Evolutionary conservation across 2,888 invertebrate species (phyloP).

Genomic region (Zonitis immaculata): DNA sequence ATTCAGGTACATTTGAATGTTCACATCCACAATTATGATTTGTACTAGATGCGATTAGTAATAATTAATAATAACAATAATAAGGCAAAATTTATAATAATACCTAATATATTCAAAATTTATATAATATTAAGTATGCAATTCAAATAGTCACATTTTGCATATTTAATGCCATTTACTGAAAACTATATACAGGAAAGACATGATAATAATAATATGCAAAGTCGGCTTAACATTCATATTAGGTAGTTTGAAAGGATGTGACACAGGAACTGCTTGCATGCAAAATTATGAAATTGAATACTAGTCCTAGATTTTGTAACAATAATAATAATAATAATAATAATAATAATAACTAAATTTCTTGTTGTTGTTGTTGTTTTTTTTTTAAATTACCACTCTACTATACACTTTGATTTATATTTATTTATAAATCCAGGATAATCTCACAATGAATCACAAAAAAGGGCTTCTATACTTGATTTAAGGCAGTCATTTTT

Average conservation of each 20-base stretch:
- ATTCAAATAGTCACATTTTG: conserved; percentile 15
- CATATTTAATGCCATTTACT: conserved; percentile 17
- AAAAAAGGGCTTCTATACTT: too few relatives aligned
- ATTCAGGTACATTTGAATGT: conserved; percentile 26
- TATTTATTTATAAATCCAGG: too few relatives aligned
- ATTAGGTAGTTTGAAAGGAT: conserved; percentile 34
- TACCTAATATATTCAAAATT: too few relatives aligned
- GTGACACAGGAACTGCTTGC: conserved; percentile 34
- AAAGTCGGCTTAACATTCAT: conserved; percentile 37
- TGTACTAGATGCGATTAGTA: conserved; percentile 16
- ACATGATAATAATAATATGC: conserved; percentile 33
- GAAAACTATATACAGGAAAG: conserved; percentile 33
- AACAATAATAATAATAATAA: too few relatives aligned
- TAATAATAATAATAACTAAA: too few relatives aligned
- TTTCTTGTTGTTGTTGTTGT: too few relatives aligned
- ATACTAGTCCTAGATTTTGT: conserved; percentile 5
- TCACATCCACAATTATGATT: conserved; percentile 17
- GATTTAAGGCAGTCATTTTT: too few relatives aligned
- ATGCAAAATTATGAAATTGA: conserved; percentile 34
- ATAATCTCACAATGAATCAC: too few relatives aligned
- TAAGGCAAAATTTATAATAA: too few relatives aligned
- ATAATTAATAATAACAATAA: not conserved
- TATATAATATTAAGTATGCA: conserved; percentile 13
- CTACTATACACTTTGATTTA: too few relatives aligned
- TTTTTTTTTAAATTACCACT: too few relatives aligned